Base-by-base conservation (phyloP, 2,113 vertebrate genomes). In the Xenopus borealis region DNA sequence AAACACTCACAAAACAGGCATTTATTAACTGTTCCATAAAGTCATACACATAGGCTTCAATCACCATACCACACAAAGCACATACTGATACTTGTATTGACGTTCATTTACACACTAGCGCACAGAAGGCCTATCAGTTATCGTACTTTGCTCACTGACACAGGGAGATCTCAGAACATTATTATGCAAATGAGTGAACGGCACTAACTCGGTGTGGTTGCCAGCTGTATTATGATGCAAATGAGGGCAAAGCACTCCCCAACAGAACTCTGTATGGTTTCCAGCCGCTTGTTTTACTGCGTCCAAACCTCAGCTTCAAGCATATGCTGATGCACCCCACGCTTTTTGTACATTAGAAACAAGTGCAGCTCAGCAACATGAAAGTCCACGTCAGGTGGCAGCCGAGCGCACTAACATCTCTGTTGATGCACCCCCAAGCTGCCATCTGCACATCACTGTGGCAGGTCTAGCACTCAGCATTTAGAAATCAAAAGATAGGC, bases 271-370 rank as follows among this genome's bases (percentile, higher is more conserved):
- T 55, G 53, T 55, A n/a, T 55, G 53, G 53, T 3, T 55, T 55
- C 53, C 53, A 55, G 53, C 53, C 14, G 53, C 53, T 16, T n/a
- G 53, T n/a, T 55, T 55, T 55, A 55, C 53, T 55, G 53, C 53
- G 8, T 55, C 53, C 53, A 55, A 55, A 55, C 53, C 53, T 55
- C 53, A 55, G 53, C 53, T 55, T 12, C 53, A 55, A 55, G 53
- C 53, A 55, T n/a, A 55, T 55, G 53, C 53, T 55, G 53, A 40
- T 62, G 66, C 76, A 73, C 83, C 81, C 70, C 78, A 75, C 83
- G 62, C 66, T 52, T 74, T 63, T 45, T 80, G 70, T 66, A 13
- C 71, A 0, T 14, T 3, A 80, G 17, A 71, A 59, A 50, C 40
- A 44, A 70, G 53, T 55, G 53, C 16, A 13, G 17, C 53, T 55